Base-by-base conservation (phyloP, 2,888 invertebrate genomes). In the Lithophane leautieri region DNA sequence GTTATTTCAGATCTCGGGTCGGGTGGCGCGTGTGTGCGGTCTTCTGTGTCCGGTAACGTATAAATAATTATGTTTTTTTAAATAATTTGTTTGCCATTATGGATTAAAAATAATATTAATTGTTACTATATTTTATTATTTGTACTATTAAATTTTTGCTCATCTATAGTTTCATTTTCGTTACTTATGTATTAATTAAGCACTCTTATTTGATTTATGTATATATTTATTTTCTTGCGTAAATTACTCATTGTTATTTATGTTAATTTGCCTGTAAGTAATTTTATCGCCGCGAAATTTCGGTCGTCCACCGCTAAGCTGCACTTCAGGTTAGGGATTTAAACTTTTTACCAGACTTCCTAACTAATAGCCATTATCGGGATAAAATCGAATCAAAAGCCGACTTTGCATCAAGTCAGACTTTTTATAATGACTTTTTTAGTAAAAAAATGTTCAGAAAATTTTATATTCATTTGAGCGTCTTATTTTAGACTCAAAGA, bases 1-100 rank as follows among this genome's bases (percentile, higher is more conserved):
- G 87, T 89, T 83, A 81, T 94, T 93, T 87, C 93, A 94, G 94
- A 92, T 85, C 89, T 88, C 69, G 87, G 52, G 68, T 56, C 69
- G 87, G 60, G 70, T 60, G 67, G 70, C 19, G 80, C 54, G 62
- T 34, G 61, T 25, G 62, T 70, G 71, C 74, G 19, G 61, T 67
- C 58, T 67, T 67, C 72, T 61, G 56, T 56, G 65, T 61, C 50
- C 90, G 94, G 94, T 94, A 93, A 94, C 60, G 91, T 92, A 92
- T 91, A 69, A 70, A 19, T 61, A 44, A 14, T 58, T 83, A 50
- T 80, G n/a, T 81, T 71, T 77, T 0, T 73, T 81, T 70, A 34
- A 72, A 52, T 76, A 0, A 44, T 78, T 86, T 76, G 11, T 12
- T 61, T 77, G 71, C 76, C 67, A 71, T 79, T 67, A 56, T 58